These are phyloP conservation scores for Chrysoperla carnea DNA, from an alignment of 1,140 invertebrate species.

Conservation along the genomic window DNA sequence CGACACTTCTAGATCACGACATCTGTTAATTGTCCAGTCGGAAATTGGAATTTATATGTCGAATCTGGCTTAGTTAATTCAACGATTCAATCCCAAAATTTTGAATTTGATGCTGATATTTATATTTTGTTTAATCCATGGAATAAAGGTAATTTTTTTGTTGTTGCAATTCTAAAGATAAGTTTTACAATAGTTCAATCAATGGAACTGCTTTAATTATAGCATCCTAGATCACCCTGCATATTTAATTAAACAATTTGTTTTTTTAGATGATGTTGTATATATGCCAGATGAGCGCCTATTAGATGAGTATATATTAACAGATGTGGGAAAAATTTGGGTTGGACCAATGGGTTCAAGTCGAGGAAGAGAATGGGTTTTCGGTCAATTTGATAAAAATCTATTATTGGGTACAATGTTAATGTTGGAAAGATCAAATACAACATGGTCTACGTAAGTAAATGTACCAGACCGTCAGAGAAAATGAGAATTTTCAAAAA, in stretches of 20 bases:
- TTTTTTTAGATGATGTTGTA: conserved; percentile 37
- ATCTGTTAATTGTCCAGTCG: conserved; percentile 35
- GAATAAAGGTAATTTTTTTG: conserved; percentile 41
- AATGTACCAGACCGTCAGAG: neutral
- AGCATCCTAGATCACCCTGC: too few species aligned
- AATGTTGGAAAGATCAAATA: conserved; percentile 35
- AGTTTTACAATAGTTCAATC: too few species aligned
- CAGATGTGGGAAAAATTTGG: conserved; percentile 58
- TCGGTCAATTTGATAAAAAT: conserved; percentile 46
- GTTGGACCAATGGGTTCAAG: conserved; percentile 39
- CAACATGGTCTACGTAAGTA: conserved; percentile 30
- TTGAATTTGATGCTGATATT: conserved; percentile 36
- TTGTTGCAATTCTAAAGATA: too few species aligned
- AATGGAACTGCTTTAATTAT: too few species aligned
- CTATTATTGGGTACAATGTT: conserved; percentile 40
- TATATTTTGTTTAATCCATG: conserved; percentile 76
- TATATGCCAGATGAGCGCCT: conserved; percentile 40
- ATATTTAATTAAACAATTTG: too few species aligned
- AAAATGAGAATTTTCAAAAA: neutral
- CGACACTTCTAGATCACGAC: conserved; percentile 21
- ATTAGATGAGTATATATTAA: conserved; percentile 49
- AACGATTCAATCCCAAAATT: conserved; percentile 9
- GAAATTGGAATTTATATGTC: conserved; percentile 40
- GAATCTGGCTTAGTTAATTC: conserved; percentile 23
- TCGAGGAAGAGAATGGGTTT: conserved; percentile 48